A percentile compares a stretch with the other conserved stretches of the same genome.
Evolutionary conservation across 2,113 vertebrate genomes (phyloP).

Genomic region (Dasypus novemcinctus): DNA sequence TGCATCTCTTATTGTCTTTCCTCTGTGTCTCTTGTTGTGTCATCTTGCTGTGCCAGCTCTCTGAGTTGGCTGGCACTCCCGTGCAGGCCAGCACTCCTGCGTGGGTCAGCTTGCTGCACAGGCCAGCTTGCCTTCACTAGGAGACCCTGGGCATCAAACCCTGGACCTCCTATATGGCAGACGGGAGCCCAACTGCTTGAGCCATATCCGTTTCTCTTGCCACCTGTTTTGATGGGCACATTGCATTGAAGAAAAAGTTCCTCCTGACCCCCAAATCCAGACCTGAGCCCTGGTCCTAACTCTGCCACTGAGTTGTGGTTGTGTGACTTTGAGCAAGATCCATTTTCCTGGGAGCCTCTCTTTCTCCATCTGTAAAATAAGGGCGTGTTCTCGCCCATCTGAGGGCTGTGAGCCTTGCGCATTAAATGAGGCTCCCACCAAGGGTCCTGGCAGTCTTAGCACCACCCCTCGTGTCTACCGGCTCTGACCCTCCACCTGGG

Average conservation of each 20-base stretch:
- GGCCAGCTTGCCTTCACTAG: too few relatives aligned
- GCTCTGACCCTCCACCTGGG: neutral
- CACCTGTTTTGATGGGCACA: neutral
- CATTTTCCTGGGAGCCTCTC: neutral
- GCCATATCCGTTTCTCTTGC: too few relatives aligned
- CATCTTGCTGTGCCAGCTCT: too few relatives aligned
- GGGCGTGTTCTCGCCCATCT: neutral
- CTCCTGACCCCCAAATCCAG: neutral
- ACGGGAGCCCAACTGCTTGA: too few relatives aligned
- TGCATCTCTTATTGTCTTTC: too few relatives aligned
- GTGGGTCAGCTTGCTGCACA: too few relatives aligned
- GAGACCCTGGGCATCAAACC: too few relatives aligned
- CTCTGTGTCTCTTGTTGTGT: too few relatives aligned
- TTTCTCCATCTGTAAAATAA: neutral
- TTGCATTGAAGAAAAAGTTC: neutral
- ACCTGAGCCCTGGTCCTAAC: neutral
- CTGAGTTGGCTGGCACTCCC: too few relatives aligned
- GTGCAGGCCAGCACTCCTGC: too few relatives aligned
- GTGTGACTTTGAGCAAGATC: neutral
- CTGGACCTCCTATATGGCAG: too few relatives aligned
- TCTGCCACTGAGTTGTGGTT: neutral
- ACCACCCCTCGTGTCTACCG: neutral
- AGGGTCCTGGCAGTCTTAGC: neutral
- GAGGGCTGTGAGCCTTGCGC: neutral
- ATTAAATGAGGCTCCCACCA: neutral